These are phyloP conservation scores for Mayetiola destructor DNA, from an alignment of 2,888 invertebrate genomes.

Conservation along the genomic window DNA sequence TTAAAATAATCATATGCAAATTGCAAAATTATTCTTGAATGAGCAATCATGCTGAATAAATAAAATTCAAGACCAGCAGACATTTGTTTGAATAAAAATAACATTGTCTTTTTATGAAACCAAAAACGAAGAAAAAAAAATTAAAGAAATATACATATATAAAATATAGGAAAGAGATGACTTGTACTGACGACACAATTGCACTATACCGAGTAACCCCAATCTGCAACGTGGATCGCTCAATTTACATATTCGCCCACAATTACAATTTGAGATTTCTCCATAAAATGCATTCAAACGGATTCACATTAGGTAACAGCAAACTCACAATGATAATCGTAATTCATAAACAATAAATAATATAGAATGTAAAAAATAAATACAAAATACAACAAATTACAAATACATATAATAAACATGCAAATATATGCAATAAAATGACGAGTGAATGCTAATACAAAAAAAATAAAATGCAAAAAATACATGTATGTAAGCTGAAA, in stretches of 20 bases:
- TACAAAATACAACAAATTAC: constrained; percentile 8
- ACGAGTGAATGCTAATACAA: background rate
- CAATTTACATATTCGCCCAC: constrained; percentile 51
- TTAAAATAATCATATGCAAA: background rate
- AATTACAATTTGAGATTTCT: constrained; percentile 99
- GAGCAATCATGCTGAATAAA: constrained; percentile 14
- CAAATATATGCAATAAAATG: background rate
- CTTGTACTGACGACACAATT: constrained; percentile 23
- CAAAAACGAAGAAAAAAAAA: background rate
- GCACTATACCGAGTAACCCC: constrained; percentile 31
- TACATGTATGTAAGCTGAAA: constrained; percentile 22
- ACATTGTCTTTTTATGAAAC: too few species aligned
- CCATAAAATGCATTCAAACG: constrained; percentile 38
- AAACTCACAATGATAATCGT: background rate
- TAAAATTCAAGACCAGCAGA: background rate
- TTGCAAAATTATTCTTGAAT: background rate
- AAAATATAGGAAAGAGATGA: constrained; percentile 17
- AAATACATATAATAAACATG: background rate
- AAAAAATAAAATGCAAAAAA: background rate
- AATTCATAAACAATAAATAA: background rate
- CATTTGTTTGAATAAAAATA: too few species aligned
- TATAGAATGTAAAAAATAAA: constrained; percentile 18
- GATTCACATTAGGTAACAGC: constrained; percentile 2
- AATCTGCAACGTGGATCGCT: constrained; percentile 33
- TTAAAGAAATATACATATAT: constrained; percentile 18